A percentile compares a stretch with the other conserved stretches of the same genome.
Evolutionary conservation across 2,113 vertebrate species (phyloP).

Genomic region (Raja brachyura): DNA sequence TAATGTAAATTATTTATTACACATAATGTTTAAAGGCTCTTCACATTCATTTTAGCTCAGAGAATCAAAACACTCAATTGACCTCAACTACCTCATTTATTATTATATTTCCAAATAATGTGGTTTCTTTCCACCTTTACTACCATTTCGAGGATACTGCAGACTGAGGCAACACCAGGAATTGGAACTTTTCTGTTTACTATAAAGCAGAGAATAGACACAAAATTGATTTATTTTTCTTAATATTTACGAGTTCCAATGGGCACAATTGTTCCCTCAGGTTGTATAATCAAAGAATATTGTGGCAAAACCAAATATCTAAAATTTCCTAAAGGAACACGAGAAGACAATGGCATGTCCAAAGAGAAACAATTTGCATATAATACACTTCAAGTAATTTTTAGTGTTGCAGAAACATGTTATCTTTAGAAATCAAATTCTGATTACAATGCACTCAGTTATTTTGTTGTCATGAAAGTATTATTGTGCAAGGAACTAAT

Average conservation of each 20-base stretch:
- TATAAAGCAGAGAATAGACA: neutral
- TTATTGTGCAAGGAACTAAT: neutral
- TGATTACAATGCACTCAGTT: neutral
- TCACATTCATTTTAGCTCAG: neutral
- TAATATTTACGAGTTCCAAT: neutral
- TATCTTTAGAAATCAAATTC: neutral
- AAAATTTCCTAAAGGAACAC: too few species aligned
- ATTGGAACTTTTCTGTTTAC: neutral
- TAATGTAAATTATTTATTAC: neutral
- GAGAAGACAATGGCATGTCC: too few species aligned
- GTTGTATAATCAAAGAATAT: too few species aligned
- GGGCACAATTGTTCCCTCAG: too few species aligned
- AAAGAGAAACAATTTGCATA: too few species aligned
- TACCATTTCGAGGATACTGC: neutral
- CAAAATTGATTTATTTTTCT: neutral
- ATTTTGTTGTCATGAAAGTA: neutral
- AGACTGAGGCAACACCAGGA: neutral
- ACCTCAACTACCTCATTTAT: too few species aligned
- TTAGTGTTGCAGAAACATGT: neutral
- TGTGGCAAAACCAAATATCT: too few species aligned
- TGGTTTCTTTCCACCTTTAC: neutral
- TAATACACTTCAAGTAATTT: too few species aligned
- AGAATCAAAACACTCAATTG: neutral
- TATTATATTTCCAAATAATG: neutral
- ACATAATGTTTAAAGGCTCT: neutral